Conservation (phyloP, 2,797 vertebrate species). For the Merluccius polli region DNA sequence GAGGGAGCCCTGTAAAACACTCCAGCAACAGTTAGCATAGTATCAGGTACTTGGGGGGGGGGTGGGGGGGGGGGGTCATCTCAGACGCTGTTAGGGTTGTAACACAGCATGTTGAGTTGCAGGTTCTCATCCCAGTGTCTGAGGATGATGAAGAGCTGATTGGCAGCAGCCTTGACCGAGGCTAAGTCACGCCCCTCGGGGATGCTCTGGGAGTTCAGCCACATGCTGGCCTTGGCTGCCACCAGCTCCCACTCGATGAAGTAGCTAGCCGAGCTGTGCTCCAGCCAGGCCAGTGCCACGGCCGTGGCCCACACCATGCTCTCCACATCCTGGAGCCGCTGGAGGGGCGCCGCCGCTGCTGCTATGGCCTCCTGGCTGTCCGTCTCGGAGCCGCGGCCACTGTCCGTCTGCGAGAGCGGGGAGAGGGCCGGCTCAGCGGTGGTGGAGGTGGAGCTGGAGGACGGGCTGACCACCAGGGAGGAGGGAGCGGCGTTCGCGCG, state of each 20-base stretch:
- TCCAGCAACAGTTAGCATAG: conserved; percentile 26
- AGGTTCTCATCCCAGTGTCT: conserved; percentile 97
- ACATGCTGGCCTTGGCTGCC: conserved; percentile 89
- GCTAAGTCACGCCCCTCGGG: conserved; percentile 80
- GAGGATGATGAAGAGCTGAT: conserved; percentile 95
- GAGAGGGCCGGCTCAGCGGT: conserved; percentile 47
- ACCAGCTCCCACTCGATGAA: conserved; percentile 96
- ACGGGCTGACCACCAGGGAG: conserved; percentile 40
- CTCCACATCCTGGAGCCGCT: conserved; percentile 60
- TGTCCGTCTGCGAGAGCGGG: conserved; percentile 28
- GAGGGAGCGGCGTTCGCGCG: conserved; percentile 37
- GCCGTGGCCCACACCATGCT: conserved; percentile 92
- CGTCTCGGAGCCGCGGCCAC: conserved; percentile 37
- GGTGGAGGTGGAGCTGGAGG: conserved; percentile 39
- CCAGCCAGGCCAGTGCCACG: conserved; percentile 92
- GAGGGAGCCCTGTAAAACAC: conserved; percentile 40
- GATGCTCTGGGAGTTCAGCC: conserved; percentile 83
- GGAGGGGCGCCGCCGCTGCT: conserved; percentile 30
- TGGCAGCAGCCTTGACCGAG: conserved; percentile 81
- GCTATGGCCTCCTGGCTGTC: conserved; percentile 2
- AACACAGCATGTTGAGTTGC: conserved; percentile 94
- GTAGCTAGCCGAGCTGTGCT: conserved; percentile 91
- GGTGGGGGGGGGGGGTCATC: neutral
- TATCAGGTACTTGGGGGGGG: neutral
- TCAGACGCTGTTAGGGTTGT: conserved; percentile 88